Percentiles rank a stretch among this genome's conserved stretches.
phyloP scores from a whole-genome alignment of 2,888 invertebrate genomes.

The Rapana venosa region DNA sequence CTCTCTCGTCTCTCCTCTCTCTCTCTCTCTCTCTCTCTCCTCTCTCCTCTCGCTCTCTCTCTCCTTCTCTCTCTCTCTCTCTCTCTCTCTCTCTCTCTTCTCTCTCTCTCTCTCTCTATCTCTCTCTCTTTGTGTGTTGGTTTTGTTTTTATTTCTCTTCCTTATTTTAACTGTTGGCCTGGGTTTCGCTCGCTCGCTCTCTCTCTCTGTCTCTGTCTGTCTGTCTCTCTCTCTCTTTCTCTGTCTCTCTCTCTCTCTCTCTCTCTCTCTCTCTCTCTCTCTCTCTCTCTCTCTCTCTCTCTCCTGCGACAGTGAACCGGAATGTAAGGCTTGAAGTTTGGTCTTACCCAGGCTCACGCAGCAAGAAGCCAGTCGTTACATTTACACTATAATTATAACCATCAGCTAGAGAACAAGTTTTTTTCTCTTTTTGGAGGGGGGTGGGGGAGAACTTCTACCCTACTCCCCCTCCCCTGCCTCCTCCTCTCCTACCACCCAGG shows the following conservation, averaged over 20 bases:
- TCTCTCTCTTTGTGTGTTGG: background rate
- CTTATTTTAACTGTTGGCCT: too few species aligned
- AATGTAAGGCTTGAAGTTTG: too few species aligned
- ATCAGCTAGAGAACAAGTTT: too few species aligned
- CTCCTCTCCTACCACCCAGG: too few species aligned
- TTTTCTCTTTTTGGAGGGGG: too few species aligned
- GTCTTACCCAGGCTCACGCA: too few species aligned
- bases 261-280: slow-evolving; percentile 33
- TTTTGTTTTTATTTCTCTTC: background rate
- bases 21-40: slow-evolving; percentile 18
- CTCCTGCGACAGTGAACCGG: background rate
- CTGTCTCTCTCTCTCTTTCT: slow-evolving; percentile 22
- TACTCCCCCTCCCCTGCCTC: too few species aligned
- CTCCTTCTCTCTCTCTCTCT: background rate
- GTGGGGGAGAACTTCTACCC: too few species aligned
- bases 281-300: slow-evolving; percentile 7
- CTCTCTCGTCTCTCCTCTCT: background rate
- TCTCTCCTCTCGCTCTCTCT: background rate
- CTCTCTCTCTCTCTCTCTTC: background rate
- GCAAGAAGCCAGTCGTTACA: too few species aligned
- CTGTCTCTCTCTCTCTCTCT: slow-evolving; percentile 22
- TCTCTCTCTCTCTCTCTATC: background rate
- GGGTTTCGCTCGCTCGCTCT: background rate
- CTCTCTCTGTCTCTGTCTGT: background rate
- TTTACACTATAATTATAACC: too few species aligned